Base-by-base conservation (phyloP, 2,888 invertebrate species). In the Agrochola litura region DNA sequence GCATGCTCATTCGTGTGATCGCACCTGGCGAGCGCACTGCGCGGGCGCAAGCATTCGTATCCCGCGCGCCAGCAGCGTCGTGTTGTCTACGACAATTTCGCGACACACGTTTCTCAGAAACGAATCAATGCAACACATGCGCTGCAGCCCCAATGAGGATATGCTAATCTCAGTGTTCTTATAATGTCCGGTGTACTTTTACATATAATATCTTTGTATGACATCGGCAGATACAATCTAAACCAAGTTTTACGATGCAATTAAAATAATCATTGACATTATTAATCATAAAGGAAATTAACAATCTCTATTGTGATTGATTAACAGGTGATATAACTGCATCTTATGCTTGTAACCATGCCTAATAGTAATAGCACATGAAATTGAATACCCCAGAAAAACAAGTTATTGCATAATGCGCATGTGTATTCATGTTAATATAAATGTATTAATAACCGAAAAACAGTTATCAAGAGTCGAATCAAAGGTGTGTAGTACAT, bases 161-260 rank as follows among this genome's bases (percentile, higher is more conserved):
- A 94, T 93, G 93, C 90, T 91, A 95, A 93, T 92, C 91, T 90
- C 92, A 94, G 92, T 91, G 91, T 94, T 94, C 93, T 92, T 91
- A 92, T 92, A 91, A 92, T 91, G 90, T 88, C 91, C 87, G 90
- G 92, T 93, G 90, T 95, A 91, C 87, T 88, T 93, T 95, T 94
- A 77, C 72, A 77, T 72, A 49, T 19, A 60, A 60, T 58, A 94
- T 93, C 71, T 78, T 84, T 75, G 79, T 73, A 72, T 86, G 68
- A 72, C 76, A 75, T 61, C 54, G 25, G 12, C 49, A 73, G 37
- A 56, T 43, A 66, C 56, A 61, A 81, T 73, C 41, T 43, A 69
- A 52, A 74, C 63, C 0, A 37, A 64, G 46, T 79, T 75, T 63
- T 68, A 79, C 56, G 68, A 52, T 41, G 71, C 65, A 75, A 79